phyloP scores from a whole-genome alignment of 2,888 invertebrate species.

The Trachelus iudaicus region DNA sequence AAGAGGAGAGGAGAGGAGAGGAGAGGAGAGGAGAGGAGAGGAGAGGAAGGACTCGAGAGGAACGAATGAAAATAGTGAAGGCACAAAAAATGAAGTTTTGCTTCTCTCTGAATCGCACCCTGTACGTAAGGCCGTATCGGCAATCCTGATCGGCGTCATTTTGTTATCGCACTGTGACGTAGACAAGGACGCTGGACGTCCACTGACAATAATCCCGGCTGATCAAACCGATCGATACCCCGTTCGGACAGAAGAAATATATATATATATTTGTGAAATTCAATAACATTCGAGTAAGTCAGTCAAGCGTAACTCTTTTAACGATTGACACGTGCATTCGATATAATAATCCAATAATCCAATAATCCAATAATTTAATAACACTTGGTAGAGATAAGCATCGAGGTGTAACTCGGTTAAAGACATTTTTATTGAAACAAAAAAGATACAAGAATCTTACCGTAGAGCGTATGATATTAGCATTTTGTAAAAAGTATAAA shows the following conservation, averaged over 20 bases:
- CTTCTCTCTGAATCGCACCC: neutral
- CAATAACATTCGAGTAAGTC: neutral
- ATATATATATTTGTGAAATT: neutral
- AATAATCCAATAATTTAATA: neutral
- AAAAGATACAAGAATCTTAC: neutral
- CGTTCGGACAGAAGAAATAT: neutral
- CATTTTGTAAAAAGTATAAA: neutral
- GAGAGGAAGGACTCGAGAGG: neutral
- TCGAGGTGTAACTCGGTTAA: neutral
- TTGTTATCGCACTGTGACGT: constrained; percentile 42
- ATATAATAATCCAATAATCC: neutral
- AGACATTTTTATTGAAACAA: neutral
- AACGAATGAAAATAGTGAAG: neutral
- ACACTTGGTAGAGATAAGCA: neutral
- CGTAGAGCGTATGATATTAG: neutral
- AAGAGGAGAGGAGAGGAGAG: too few species aligned
- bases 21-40: neutral
- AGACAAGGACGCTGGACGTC: constrained; percentile 45
- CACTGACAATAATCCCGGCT: constrained; percentile 21
- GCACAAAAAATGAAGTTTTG: neutral
- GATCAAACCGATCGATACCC: neutral
- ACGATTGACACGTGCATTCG: neutral
- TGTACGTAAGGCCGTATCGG: neutral
- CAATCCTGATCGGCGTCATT: constrained; percentile 25
- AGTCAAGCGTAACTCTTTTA: neutral